Base-by-base conservation (phyloP, 2,797 vertebrate species). In the Philypnodon macrostomus region DNA sequence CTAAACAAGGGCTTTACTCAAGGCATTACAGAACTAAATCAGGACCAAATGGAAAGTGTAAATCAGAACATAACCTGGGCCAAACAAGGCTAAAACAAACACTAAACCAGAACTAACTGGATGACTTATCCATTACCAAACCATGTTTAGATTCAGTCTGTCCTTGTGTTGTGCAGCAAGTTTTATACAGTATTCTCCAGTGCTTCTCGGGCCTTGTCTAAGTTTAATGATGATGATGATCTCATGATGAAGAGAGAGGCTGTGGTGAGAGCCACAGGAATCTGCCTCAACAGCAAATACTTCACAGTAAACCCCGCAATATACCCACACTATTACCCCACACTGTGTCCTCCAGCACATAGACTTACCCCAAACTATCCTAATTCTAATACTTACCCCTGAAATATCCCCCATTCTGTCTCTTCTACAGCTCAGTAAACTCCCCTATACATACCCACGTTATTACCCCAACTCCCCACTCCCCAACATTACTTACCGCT, bases 191-290 rank as follows among this genome's bases (percentile, higher is more conserved):
- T n/a, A 41, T 41, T 41, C 27, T 27, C 23, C 21, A 4, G 4
- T 16, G 8, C 23, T 15, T 27, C 39, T 41, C 21, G 26, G 38
- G 38, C 26, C 38, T 26, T 21, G n/a, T 41, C 27, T 26, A 41
- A n/a, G n/a, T n/a, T n/a, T 23, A 6, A 23, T 23, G 21, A 23
- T 23, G 21, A 23, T 41, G 39, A 41, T 41, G 39, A 41, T 26
- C 39, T 41, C 39, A 27, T 41, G 39, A 41, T 41, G 39, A 41
- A 41, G 39, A 41, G 13, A 8, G 23, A 26, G 39, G 24, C 39
- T 41, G 39, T 9, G 39, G 39, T 13, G 13, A 27, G 23, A 27
- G 23, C 39, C 39, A 41, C 39, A 41, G 23, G 39, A 41, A 41
- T 41, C 39, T 41, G 39, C 23, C 39, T 41, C 39, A 1, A 4